These are phyloP conservation scores for Hemicentrotus pulcherrimus DNA, from an alignment of 35 echinoderm and acorn worm species.

Conservation along the genomic window DNA sequence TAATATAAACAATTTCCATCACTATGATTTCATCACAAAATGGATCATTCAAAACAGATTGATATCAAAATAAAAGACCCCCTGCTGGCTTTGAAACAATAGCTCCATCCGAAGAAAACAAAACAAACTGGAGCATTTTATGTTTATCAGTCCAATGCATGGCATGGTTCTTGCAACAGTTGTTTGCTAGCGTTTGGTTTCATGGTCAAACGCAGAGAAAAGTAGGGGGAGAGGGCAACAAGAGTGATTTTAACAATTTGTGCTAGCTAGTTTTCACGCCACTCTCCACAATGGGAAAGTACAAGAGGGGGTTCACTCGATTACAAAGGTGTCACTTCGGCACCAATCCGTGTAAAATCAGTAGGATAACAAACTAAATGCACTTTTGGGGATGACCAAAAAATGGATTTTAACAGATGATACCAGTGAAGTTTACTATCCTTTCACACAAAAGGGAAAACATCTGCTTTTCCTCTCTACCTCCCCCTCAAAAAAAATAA, in stretches of 20 bases:
- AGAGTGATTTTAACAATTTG: neutral
- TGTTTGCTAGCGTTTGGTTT: neutral
- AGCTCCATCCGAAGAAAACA: neutral
- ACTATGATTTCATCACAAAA: too few species aligned
- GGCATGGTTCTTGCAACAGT: neutral
- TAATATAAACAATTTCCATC: too few species aligned
- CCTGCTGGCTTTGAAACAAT: neutral
- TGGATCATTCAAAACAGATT: neutral
- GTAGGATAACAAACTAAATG: constrained; percentile 3
- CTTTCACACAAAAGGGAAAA: neutral
- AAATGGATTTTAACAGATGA: constrained; percentile 2
- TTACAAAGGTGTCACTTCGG: neutral
- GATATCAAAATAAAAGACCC: neutral
- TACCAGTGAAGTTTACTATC: neutral
- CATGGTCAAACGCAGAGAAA: neutral
- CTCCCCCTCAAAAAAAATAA: neutral
- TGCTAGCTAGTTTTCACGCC: neutral
- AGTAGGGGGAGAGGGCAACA: neutral
- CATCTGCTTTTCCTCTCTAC: neutral
- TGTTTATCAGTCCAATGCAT: neutral
- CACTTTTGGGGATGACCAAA: neutral
- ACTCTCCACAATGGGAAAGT: neutral
- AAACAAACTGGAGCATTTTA: neutral
- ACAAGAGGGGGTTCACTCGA: neutral
- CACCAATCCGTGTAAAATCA: neutral